These are phyloP conservation scores for Steromphala cineraria DNA, from an alignment of 2,888 invertebrate genomes.

Conservation along the genomic window DNA sequence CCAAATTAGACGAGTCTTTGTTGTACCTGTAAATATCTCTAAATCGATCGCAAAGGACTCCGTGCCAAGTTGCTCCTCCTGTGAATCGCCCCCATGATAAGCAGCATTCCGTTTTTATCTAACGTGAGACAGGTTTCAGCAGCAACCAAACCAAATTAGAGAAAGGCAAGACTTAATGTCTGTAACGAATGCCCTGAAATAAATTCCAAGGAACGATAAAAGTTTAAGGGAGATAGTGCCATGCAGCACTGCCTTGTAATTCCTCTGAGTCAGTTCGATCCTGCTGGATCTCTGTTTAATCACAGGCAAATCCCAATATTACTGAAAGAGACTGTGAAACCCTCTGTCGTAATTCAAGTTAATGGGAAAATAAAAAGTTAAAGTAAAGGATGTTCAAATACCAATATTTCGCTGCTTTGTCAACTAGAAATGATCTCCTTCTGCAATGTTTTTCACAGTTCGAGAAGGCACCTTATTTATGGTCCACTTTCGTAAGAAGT, in stretches of 20 bases:
- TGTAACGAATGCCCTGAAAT: slow-evolving; percentile 4
- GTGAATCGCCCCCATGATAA: background rate
- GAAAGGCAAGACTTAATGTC: background rate
- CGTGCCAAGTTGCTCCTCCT: background rate
- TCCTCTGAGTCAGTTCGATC: background rate
- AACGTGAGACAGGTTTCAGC: background rate
- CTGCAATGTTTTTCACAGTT: no score
- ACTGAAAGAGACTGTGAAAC: no score
- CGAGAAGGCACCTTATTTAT: no score
- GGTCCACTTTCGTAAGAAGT: no score
- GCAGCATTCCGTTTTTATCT: background rate
- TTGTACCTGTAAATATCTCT: background rate
- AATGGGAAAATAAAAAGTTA: no score
- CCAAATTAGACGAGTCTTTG: background rate
- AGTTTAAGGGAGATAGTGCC: background rate
- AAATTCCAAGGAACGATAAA: background rate
- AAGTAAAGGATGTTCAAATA: no score
- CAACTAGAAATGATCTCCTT: no score
- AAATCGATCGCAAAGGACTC: background rate
- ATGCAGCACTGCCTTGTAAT: background rate
- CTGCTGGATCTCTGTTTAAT: background rate
- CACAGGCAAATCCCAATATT: background rate
- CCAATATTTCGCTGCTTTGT: no score
- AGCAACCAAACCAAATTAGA: background rate
- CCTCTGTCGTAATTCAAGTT: no score